Percentiles rank a stretch among this genome's conserved stretches.
These are phyloP conservation scores for Trypoxylus dichotomus DNA, from an alignment of 1,140 invertebrate species.

Conservation along the genomic window DNA sequence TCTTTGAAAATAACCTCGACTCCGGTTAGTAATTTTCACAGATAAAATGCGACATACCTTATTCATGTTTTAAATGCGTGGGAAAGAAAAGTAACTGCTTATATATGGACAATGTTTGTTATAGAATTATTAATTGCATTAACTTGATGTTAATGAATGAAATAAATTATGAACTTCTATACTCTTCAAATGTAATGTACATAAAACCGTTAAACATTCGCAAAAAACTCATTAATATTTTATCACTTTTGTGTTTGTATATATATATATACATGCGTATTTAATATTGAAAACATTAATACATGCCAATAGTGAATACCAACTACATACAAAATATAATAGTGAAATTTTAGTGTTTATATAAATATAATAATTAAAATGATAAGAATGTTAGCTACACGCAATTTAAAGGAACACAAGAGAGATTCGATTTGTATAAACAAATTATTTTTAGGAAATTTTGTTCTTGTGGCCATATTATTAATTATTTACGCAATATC, in stretches of 20 bases:
- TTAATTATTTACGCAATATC: neutral
- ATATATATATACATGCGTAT: neutral
- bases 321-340: neutral
- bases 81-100: too few relatives aligned
- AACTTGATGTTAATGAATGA: too few relatives aligned
- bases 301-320: slow-evolving; percentile 8
- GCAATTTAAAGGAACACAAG: slow-evolving; percentile 13
- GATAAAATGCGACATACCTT: too few relatives aligned
- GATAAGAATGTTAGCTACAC: neutral
- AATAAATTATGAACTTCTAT: slow-evolving; percentile 1
- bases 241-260: neutral
- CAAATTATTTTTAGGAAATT: slow-evolving; percentile 4
- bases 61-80: too few relatives aligned
- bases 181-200: neutral
- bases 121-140: too few relatives aligned
- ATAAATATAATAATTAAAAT: slow-evolving; percentile 1
- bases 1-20: too few relatives aligned
- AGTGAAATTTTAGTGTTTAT: slow-evolving; percentile 5
- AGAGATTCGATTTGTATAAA: slow-evolving; percentile 11
- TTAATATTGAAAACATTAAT: neutral
- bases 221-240: neutral
- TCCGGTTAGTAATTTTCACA: too few relatives aligned
- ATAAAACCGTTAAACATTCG: slow-evolving; percentile 12
- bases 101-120: too few relatives aligned
- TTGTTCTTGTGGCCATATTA: slow-evolving; percentile 21